Evolutionary conservation across 2,113 vertebrate genomes (phyloP), one percentile per base, ranked within the genome.

Genomic region (Phaethon lepturus): DNA sequence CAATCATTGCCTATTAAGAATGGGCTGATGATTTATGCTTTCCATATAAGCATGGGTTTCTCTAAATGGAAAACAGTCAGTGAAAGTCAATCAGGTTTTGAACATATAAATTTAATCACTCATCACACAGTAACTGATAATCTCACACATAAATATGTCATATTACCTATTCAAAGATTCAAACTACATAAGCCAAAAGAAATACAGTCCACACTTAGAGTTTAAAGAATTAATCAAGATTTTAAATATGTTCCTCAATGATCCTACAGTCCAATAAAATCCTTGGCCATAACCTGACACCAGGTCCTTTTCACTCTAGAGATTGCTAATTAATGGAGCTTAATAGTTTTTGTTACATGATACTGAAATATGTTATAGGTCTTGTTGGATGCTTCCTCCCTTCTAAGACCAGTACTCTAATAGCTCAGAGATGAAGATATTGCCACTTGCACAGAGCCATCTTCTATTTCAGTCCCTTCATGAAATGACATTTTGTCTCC

Each of bases 91-190:
- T 96, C 88, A 88, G 63, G 24, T 94, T 95, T 82, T 88, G 53
- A 95, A 88, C 55, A 55, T 47, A 94, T 79, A 90, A 92, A 94
- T 96, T 88, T 96, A 92, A 90, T 91, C 89, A 92, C 72, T 96
- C 94, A 84, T 95, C 85, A 86, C 31, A 17, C 38, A 75, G 53
- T 93, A 97, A 95, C 63, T 94, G 93, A 91, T 95, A 95, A 96
- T 96, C 66, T 89, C 90, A 62, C 58, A 72, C 42, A 73, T 94
- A 97, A 97, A 96, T 88, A 94, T 75, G 42, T 58, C 86, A 66
- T 60, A 85, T 87, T 93, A 82, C 75, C 82, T 88, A 67, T 78
- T 83, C 85, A 82, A 78, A 91, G 55, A 84, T 2, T 1, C 24
- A 91, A 75, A 35, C 38, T 69, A 64, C 38, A 35, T 35, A 88